Conservation (phyloP, 2,797 vertebrate species). For the Columba guinea region DNA sequence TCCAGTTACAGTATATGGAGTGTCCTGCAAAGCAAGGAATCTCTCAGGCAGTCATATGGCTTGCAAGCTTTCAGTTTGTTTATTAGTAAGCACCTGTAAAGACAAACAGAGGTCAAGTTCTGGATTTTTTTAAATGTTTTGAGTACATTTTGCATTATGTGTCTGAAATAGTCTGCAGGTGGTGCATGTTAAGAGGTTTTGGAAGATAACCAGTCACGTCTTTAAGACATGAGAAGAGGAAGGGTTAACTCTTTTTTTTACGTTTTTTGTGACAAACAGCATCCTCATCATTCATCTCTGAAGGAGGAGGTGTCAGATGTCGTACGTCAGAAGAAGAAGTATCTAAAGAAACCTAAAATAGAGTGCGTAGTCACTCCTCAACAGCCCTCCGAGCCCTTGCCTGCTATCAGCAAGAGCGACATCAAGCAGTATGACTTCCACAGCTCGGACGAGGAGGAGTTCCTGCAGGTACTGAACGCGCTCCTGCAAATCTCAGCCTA, state of each 20-base stretch:
- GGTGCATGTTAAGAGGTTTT: background rate
- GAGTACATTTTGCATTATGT: background rate
- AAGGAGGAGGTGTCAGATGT: constrained; percentile 85
- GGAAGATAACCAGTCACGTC: background rate
- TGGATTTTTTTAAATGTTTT: background rate
- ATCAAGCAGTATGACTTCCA: constrained; percentile 96
- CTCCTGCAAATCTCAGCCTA: accelerated
- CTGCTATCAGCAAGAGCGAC: constrained; percentile 86
- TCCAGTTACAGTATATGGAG: background rate
- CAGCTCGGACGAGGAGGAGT: constrained; percentile 93
- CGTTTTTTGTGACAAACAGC: constrained; percentile 66
- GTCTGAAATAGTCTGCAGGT: background rate
- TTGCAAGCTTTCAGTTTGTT: background rate
- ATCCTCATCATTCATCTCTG: constrained; percentile 81
- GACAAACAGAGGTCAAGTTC: background rate
- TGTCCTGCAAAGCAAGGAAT: background rate
- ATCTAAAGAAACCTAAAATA: constrained; percentile 84
- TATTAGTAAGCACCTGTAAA: background rate
- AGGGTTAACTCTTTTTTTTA: constrained; percentile 7
- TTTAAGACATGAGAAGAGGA: background rate
- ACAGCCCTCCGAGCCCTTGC: constrained; percentile 79
- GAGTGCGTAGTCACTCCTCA: constrained; percentile 79
- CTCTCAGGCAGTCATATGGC: background rate
- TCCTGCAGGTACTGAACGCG: constrained; percentile 81
- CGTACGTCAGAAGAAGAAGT: constrained; percentile 89